Conservation (phyloP, 2,113 vertebrate species). For the Jaculus jaculus region DNA sequence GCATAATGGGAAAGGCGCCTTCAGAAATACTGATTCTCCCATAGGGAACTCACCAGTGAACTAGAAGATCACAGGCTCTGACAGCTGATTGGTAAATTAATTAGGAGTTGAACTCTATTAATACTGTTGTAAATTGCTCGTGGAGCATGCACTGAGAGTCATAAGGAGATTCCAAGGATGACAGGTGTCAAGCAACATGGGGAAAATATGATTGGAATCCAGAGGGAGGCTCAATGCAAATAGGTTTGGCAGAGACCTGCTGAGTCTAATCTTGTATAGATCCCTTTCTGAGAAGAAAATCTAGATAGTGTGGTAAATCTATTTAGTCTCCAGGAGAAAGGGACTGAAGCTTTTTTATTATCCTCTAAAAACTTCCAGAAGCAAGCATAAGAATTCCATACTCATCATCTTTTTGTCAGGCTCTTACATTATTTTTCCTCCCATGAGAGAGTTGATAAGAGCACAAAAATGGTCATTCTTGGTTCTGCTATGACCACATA, state of each 20-base stretch:
- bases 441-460: background rate
- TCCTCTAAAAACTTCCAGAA: background rate
- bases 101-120: slow-evolving; percentile 61
- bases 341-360: background rate
- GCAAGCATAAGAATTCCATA: background rate
- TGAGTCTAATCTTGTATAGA: slow-evolving; percentile 59
- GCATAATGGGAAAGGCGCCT: slow-evolving; percentile 57
- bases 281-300: slow-evolving; percentile 8
- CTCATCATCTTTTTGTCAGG: background rate
- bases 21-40: slow-evolving; percentile 66
- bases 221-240: slow-evolving; percentile 32
- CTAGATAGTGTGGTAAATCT: slow-evolving; percentile 37
- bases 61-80: slow-evolving; percentile 67
- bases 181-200: slow-evolving; percentile 39
- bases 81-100: slow-evolving; percentile 77
- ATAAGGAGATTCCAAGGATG: slow-evolving; percentile 41
- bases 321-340: slow-evolving; percentile 23
- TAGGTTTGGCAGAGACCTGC: slow-evolving; percentile 27
- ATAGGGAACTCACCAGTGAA: slow-evolving; percentile 53
- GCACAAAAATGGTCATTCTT: background rate
- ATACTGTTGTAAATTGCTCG: slow-evolving; percentile 60
- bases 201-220: slow-evolving; percentile 58
- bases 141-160: background rate
- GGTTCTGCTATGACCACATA: background rate
- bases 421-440: background rate